Conservation (phyloP, 2,888 invertebrate genomes). For the Limnephilus rhombicus region DNA sequence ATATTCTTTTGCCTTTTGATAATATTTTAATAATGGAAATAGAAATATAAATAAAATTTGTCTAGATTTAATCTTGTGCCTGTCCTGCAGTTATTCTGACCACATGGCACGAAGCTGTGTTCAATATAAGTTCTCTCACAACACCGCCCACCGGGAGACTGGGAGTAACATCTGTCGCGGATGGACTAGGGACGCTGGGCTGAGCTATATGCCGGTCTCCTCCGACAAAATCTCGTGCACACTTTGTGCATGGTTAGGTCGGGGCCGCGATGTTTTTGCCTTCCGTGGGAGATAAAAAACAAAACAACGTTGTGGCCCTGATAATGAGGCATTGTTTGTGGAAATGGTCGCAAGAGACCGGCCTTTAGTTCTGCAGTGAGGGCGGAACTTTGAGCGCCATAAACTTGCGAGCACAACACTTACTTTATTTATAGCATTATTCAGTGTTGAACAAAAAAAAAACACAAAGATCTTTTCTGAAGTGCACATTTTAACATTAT, state of each 20-base stretch:
- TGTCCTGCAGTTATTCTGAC: constrained; percentile 4
- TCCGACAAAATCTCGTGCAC: too few species aligned
- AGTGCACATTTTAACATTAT: not conserved
- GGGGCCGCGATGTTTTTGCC: too few species aligned
- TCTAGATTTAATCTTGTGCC: constrained; percentile 1
- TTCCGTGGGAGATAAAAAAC: too few species aligned
- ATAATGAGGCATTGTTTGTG: too few species aligned
- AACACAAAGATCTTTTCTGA: not conserved
- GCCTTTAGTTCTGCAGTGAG: not conserved
- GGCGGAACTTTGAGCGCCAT: not conserved
- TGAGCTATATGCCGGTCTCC: not conserved
- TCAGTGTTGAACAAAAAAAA: not conserved
- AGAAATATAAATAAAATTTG: not conserved
- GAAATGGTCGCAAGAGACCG: too few species aligned
- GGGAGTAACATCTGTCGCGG: constrained; percentile 31
- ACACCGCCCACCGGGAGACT: constrained; percentile 26
- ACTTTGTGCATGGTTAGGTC: too few species aligned
- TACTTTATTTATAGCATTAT: not conserved
- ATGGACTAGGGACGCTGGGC: constrained; percentile 20
- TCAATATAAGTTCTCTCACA: constrained; percentile 13
- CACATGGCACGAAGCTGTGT: constrained; percentile 28
- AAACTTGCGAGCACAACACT: not conserved
- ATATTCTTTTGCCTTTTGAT: not conserved
- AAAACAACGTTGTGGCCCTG: too few species aligned
- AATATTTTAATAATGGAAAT: not conserved